Evolutionary conservation across 2,888 invertebrate genomes (phyloP).

Genomic region (Liodrosophila aerea): DNA sequence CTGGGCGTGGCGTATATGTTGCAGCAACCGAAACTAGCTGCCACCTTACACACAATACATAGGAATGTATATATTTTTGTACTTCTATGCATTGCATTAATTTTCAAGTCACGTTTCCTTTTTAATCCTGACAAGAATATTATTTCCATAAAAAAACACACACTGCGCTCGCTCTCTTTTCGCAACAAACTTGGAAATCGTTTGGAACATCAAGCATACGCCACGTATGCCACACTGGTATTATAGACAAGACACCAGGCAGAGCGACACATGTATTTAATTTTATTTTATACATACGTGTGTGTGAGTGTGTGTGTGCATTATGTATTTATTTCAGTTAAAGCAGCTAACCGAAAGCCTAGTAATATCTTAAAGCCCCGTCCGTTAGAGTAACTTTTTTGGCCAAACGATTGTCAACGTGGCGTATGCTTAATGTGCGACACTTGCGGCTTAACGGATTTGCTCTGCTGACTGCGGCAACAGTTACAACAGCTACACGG

Average conservation of each 20-base stretch:
- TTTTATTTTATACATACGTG: slow-evolving; percentile 42
- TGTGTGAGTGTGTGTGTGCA: neutral
- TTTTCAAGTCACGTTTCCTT: slow-evolving; percentile 82
- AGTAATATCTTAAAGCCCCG: neutral
- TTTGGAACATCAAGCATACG: slow-evolving; percentile 61
- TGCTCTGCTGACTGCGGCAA: neutral
- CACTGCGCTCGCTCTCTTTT: slow-evolving; percentile 17
- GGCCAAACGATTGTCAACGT: slow-evolving; percentile 24
- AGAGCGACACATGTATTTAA: slow-evolving; percentile 66
- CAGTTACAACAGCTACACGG: slow-evolving; percentile 2
- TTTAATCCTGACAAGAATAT: slow-evolving; percentile 83
- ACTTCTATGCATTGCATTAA: slow-evolving; percentile 74
- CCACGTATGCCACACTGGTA: slow-evolving; percentile 60
- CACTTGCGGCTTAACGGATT: slow-evolving; percentile 44
- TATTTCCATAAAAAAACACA: slow-evolving; percentile 78
- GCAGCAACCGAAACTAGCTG: slow-evolving; percentile 34
- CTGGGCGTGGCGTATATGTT: slow-evolving; percentile 39
- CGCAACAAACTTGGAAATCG: slow-evolving; percentile 33
- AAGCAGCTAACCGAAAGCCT: neutral
- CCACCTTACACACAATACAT: slow-evolving; percentile 20
- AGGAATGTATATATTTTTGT: slow-evolving; percentile 40
- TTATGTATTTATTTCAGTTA: neutral
- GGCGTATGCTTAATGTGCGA: slow-evolving; percentile 38
- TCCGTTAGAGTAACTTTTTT: slow-evolving; percentile 7
- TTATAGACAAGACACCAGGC: slow-evolving; percentile 53